A percentile compares a stretch with the other conserved stretches of the same genome.
Evolutionary conservation across 2,113 vertebrate genomes (phyloP).

Genomic region (Dromiciops gliroides): DNA sequence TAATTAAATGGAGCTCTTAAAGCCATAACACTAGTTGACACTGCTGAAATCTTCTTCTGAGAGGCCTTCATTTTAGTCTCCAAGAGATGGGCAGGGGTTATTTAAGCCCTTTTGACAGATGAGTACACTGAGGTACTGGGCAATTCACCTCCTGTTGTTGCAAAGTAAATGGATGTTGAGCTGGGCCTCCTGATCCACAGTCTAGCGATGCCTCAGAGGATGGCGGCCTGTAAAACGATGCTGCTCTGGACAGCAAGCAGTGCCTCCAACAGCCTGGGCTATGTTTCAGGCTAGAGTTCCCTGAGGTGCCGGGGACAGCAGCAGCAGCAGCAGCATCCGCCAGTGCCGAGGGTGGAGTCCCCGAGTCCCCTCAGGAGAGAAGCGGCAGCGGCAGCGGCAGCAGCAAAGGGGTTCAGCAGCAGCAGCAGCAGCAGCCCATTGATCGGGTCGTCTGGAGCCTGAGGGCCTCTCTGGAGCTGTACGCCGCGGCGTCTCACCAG

Average conservation of each 20-base stretch:
- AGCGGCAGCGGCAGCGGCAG: conserved; percentile 46
- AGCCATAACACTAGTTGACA: neutral
- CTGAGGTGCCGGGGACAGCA: conserved; percentile 85
- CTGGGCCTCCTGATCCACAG: neutral
- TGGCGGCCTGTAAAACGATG: neutral
- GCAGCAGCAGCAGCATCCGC: conserved; percentile 75
- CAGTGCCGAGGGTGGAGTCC: conserved; percentile 33
- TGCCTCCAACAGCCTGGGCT: conserved; percentile 50
- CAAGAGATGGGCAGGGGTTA: neutral
- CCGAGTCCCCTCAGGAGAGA: conserved; percentile 64
- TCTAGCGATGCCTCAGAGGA: neutral
- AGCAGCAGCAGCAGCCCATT: conserved; percentile 78
- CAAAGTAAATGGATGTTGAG: neutral
- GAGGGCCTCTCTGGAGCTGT: conserved; percentile 94
- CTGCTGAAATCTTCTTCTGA: neutral
- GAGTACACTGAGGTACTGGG: neutral
- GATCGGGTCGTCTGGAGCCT: conserved; percentile 96
- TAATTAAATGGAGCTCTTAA: neutral
- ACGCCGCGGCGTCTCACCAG: conserved; percentile 91
- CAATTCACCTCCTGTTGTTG: neutral
- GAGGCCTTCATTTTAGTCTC: neutral
- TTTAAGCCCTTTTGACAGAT: neutral
- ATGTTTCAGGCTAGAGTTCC: conserved; percentile 92
- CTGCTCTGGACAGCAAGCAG: neutral
- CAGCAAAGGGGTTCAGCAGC: neutral